phyloP scores from a whole-genome alignment of 2,113 vertebrate species.

The Smithornis capensis region DNA sequence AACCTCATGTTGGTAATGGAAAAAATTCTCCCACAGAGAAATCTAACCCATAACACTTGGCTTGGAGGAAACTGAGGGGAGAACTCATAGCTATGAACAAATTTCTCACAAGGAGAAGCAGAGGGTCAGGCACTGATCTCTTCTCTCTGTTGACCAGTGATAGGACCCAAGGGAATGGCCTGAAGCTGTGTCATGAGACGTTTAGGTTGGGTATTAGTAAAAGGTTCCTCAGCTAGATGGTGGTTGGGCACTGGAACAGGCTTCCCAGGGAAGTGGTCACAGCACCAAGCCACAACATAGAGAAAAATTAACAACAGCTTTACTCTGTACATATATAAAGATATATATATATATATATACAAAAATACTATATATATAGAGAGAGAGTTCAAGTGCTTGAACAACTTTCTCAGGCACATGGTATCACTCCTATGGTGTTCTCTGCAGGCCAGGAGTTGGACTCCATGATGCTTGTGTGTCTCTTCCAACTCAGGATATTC shows the following conservation, averaged over 20 bases:
- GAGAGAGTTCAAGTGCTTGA: not conserved
- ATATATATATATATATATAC: too few species aligned
- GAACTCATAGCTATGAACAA: not conserved
- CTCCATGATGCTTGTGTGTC: accelerated
- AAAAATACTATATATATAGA: too few species aligned
- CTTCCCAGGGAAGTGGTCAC: not conserved
- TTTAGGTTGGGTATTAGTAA: not conserved
- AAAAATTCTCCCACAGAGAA: too few species aligned
- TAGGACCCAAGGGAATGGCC: not conserved
- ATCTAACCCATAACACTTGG: not conserved
- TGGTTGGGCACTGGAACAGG: too few species aligned
- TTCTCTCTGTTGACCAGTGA: not conserved
- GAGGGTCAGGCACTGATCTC: not conserved
- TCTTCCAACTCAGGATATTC: not conserved
- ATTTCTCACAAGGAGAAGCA: not conserved
- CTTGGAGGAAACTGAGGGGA: not conserved
- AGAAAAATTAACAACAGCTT: too few species aligned
- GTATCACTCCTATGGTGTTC: not conserved
- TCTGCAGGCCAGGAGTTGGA: not conserved
- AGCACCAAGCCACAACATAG: too few species aligned
- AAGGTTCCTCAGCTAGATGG: not conserved
- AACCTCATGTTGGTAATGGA: too few species aligned
- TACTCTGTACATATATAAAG: too few species aligned
- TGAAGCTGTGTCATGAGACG: not conserved
- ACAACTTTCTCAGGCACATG: not conserved